A percentile compares a stretch with the other conserved stretches of the same genome.
phyloP scores from a whole-genome alignment of 2,888 invertebrate genomes.

The Dendrolimus pini region DNA sequence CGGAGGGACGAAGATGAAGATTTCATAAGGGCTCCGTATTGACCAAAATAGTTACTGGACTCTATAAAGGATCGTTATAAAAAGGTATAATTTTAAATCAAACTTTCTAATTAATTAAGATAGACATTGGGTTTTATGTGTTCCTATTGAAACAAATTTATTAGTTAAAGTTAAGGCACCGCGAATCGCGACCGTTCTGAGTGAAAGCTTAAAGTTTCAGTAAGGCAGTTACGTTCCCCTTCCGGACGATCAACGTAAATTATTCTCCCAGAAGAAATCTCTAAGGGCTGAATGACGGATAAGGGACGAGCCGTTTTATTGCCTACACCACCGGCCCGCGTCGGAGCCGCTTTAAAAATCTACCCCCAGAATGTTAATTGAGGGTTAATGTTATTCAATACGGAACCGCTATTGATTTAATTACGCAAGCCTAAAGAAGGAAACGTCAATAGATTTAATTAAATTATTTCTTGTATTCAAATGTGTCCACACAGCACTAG shows the following conservation, averaged over 20 bases:
- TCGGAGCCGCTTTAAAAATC: conserved; percentile 64
- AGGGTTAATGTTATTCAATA: conserved; percentile 69
- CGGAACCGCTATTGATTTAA: conserved; percentile 51
- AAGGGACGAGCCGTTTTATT: conserved; percentile 72
- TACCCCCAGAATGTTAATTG: conserved; percentile 65
- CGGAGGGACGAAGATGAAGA: no score
- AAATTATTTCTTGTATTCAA: conserved; percentile 17
- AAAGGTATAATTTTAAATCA: background rate
- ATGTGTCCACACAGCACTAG: conserved; percentile 9
- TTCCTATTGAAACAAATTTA: conserved; percentile 63
- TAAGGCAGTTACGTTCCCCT: conserved; percentile 73
- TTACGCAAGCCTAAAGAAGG: conserved; percentile 31
- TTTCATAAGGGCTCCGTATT: no score
- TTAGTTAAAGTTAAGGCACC: conserved; percentile 64
- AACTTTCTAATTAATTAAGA: conserved; percentile 15
- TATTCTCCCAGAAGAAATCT: conserved; percentile 74
- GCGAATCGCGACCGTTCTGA: conserved; percentile 66
- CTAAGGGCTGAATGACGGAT: conserved; percentile 73
- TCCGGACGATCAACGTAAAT: conserved; percentile 73
- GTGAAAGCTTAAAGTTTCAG: conserved; percentile 75
- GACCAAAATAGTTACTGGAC: no score
- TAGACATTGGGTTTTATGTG: conserved; percentile 37
- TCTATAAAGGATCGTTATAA: no score
- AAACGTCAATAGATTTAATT: conserved; percentile 26
- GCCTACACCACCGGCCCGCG: conserved; percentile 62